Percentiles rank a stretch among this genome's conserved stretches.
phyloP scores from a whole-genome alignment of 2,797 vertebrate species.

The Amblyraja radiata region DNA sequence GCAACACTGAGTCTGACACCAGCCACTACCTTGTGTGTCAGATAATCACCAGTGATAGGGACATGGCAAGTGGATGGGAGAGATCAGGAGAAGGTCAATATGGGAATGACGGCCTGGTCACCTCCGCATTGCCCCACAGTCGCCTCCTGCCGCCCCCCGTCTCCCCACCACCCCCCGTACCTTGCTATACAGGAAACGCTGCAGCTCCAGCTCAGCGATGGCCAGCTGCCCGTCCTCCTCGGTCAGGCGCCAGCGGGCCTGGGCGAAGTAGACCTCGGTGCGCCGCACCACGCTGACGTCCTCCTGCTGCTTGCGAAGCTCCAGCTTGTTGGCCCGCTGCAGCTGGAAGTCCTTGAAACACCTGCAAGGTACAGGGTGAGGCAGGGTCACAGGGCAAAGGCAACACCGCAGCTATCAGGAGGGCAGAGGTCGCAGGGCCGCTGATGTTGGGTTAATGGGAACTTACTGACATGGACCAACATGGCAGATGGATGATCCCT shows the following conservation, averaged over 20 bases:
- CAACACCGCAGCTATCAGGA: no score
- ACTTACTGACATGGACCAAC: background rate
- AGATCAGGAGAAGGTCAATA: no score
- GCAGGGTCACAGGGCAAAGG: no score
- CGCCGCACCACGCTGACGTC: slow-evolving; percentile 86
- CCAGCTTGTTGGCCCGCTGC: slow-evolving; percentile 91
- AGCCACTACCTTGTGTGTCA: no score
- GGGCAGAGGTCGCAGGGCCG: background rate
- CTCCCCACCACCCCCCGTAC: slow-evolving; percentile 48
- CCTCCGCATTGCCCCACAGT: background rate
- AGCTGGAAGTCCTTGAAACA: slow-evolving; percentile 98
- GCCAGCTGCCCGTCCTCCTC: slow-evolving; percentile 96
- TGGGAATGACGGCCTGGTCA: no score
- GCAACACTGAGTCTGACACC: no score
- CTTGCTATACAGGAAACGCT: slow-evolving; percentile 97
- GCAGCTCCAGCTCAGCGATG: slow-evolving; percentile 91
- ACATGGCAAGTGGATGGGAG: no score
- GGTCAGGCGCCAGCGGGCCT: slow-evolving; percentile 92
- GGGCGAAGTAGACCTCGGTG: slow-evolving; percentile 95
- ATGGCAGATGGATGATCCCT: no score
- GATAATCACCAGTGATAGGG: no score
- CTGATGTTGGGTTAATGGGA: background rate
- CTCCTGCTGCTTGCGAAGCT: slow-evolving; percentile 87
- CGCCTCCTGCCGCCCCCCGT: background rate
- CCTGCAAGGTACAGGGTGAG: slow-evolving; percentile 50